Base-by-base conservation (phyloP, 2,113 vertebrate genomes). In the Struthio camelus region DNA sequence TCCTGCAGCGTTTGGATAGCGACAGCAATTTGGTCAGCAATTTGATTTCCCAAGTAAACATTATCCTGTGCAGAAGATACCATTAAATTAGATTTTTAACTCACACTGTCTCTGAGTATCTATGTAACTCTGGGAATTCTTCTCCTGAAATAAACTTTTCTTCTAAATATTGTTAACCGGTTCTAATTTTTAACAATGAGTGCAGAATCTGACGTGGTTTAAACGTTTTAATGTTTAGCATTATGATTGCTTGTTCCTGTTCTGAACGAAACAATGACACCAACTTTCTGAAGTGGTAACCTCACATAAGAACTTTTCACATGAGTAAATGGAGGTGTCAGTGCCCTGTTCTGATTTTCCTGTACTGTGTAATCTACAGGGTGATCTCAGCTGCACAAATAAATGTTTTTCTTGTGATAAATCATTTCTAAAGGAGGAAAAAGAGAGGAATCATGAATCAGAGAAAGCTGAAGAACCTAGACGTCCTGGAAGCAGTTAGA, bases 11-110 rank as follows among this genome's bases (percentile, higher is more conserved):
- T 40, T 36, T 90, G 15, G 14, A 2, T 2, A n/a, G n/a, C 65
- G 30, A 34, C 16, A 51, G 32, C 10, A 59, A 27, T 6, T 44
- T 27, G 8, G 0, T 28, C 72, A 53, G 23, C 75, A 9, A 64
- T 46, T 40, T 42, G 7, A 3, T 56, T 80, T 30, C 5, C 20
- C 25, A 13, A 0, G 0, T 42, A 62, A 64, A 2, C 24, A 27
- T 32, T n/a, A 46, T 3, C 4, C 15, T 34, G 4, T 54, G 19
- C 3, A 66, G 62, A 82, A 76, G 9, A 40, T 25, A 5, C 53
- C 25, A 78, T 25, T 34, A 24, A 64, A 72, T 66, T 6, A 51
- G 38, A 80, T 79, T 56, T n/a, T n/a, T n/a, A 79, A 48, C 32
- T 81, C 44, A 3, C 14, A 79, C 7, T 40, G 12, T 0, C 2